Evolutionary conservation across 2,888 invertebrate species (phyloP).

Genomic region (Caenorhabditis sp.): DNA sequence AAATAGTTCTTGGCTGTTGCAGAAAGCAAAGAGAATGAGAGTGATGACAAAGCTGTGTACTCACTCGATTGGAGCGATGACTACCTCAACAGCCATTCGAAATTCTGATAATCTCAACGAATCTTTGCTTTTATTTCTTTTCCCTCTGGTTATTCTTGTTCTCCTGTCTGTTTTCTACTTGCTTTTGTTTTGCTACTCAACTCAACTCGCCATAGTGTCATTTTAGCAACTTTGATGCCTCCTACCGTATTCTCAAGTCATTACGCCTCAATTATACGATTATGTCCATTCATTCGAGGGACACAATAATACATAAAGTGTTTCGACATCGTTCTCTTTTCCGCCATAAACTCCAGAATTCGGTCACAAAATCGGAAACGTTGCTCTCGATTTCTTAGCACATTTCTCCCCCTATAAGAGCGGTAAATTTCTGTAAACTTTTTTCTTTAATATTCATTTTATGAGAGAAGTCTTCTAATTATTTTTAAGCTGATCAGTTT

Average conservation of each 20-base stretch:
- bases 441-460: no score
- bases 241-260: conserved; percentile 26
- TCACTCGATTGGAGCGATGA: conserved; percentile 37
- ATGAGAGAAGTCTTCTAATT: no score
- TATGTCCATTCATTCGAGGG: conserved; percentile 12
- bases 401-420: no score
- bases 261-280: conserved; percentile 35
- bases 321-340: neutral
- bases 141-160: neutral
- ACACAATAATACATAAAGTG: neutral
- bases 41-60: conserved; percentile 32
- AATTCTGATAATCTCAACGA: conserved; percentile 26
- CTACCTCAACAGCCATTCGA: neutral
- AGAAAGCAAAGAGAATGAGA: conserved; percentile 12
- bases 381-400: no score
- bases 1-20: no score
- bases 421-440: no score
- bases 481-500: no score
- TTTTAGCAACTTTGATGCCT: conserved; percentile 35
- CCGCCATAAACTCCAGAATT: neutral
- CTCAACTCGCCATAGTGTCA: conserved; percentile 16
- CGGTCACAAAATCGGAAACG: no score
- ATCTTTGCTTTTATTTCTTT: neutral
- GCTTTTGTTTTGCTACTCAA: neutral
- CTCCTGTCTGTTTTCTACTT: conserved; percentile 3